Evolutionary conservation across 2,888 invertebrate genomes (phyloP).

Genomic region (Empis stercorea): DNA sequence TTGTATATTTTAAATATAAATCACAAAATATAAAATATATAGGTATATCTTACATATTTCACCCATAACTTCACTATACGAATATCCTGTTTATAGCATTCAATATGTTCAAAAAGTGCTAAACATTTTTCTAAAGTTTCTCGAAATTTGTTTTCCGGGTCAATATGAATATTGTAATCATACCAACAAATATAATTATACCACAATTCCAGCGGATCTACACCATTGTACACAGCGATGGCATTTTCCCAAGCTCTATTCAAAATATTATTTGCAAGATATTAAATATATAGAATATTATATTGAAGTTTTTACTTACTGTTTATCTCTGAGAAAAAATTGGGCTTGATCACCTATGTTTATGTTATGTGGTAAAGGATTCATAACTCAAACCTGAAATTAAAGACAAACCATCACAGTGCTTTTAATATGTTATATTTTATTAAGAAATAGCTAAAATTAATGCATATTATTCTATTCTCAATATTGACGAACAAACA

Average conservation of each 20-base stretch:
- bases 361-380: slow-evolving; percentile 1
- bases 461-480: no score
- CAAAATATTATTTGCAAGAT: not conserved
- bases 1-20: not conserved
- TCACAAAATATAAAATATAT: slow-evolving; percentile 16
- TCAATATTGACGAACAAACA: no score
- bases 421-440: no score
- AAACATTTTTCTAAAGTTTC: slow-evolving; percentile 77
- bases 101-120: slow-evolving; percentile 64
- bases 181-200: slow-evolving; percentile 85
- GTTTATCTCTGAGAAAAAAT: slow-evolving; percentile 32
- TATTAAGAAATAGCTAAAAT: no score
- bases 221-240: slow-evolving; percentile 68
- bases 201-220: slow-evolving; percentile 83
- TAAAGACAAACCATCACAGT: no score
- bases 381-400: no score
- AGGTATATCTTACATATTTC: slow-evolving; percentile 87
- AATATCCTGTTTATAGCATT: slow-evolving; percentile 71
- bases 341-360: slow-evolving; percentile 27
- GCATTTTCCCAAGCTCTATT: slow-evolving; percentile 70
- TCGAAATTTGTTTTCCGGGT: slow-evolving; percentile 83
- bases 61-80: slow-evolving; percentile 81
- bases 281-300: not conserved
- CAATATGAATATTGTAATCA: slow-evolving; percentile 61
- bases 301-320: slow-evolving; percentile 11